A percentile compares a stretch with the other conserved stretches of the same genome.
Conservation (phyloP, 2,797 vertebrate species). For the Numenius phaeopus region DNA sequence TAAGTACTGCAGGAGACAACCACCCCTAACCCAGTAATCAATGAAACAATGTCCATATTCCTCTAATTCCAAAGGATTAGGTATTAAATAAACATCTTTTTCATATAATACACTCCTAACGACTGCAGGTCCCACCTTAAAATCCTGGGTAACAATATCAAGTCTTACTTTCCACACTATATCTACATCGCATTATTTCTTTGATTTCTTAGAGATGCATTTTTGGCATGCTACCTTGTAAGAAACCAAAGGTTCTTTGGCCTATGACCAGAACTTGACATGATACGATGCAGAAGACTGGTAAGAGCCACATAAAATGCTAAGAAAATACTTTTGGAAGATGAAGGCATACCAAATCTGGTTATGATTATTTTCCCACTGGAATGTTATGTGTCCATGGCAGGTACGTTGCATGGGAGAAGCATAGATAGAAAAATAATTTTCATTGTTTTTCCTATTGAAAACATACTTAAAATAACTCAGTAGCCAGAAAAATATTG, state of each 20-base stretch:
- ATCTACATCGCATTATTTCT: background rate
- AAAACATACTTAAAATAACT: background rate
- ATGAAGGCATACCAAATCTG: slow-evolving; percentile 62
- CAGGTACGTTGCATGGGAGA: background rate
- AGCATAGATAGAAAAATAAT: background rate
- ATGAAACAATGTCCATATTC: background rate
- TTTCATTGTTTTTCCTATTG: background rate
- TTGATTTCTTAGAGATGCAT: background rate
- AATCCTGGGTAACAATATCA: background rate
- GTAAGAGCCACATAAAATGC: slow-evolving; percentile 29
- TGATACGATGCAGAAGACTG: background rate
- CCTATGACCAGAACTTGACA: slow-evolving; percentile 17
- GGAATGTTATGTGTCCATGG: background rate
- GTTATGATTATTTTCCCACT: slow-evolving; percentile 44
- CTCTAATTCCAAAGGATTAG: background rate
- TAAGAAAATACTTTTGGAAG: slow-evolving; percentile 43
- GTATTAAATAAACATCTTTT: background rate
- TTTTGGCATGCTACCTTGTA: background rate
- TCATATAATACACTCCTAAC: background rate
- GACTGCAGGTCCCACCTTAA: background rate
- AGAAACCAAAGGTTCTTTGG: background rate
- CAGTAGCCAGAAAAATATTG: background rate
- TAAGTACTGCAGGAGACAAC: background rate
- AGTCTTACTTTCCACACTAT: background rate
- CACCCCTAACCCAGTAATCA: background rate